phyloP scores from a whole-genome alignment of 2,113 vertebrate species.

The Ramphastos sulfuratus region DNA sequence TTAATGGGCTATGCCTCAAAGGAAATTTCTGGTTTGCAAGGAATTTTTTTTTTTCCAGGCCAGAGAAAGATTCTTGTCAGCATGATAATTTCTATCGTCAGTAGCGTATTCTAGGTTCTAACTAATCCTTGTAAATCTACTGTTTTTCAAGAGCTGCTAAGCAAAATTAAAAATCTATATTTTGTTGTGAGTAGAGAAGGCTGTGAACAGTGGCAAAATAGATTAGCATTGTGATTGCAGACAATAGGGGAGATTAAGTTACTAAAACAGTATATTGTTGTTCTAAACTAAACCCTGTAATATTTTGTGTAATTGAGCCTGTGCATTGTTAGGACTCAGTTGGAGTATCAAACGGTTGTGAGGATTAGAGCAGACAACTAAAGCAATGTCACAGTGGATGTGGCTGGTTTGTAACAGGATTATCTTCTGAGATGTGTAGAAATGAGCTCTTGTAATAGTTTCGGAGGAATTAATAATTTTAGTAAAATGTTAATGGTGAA shows the following conservation, averaged over 20 bases:
- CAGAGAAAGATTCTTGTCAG: constrained; percentile 3
- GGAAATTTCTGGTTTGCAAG: constrained; percentile 9
- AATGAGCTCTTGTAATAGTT: constrained; percentile 76
- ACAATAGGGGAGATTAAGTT: constrained; percentile 66
- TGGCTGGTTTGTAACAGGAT: constrained; percentile 73
- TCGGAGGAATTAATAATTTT: constrained; percentile 76
- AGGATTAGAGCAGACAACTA: constrained; percentile 69
- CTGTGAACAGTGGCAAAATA: constrained; percentile 33
- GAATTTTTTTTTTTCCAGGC: constrained; percentile 17
- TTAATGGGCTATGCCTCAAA: background rate
- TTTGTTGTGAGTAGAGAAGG: constrained; percentile 44
- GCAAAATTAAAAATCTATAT: constrained; percentile 57
- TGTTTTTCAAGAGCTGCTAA: constrained; percentile 38
- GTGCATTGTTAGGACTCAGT: constrained; percentile 52
- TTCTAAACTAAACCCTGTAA: constrained; percentile 69
- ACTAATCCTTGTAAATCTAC: constrained; percentile 26
- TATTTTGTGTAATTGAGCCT: constrained; percentile 75
- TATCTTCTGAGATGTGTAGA: constrained; percentile 72
- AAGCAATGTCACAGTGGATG: constrained; percentile 67
- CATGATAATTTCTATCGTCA: background rate
- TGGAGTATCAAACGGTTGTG: constrained; percentile 65
- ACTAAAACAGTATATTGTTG: constrained; percentile 65
- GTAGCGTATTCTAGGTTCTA: constrained; percentile 8
- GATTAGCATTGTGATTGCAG: constrained; percentile 51
- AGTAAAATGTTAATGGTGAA: constrained; percentile 69